Conservation (phyloP, 2,113 vertebrate species). For the Clarias magur region DNA sequence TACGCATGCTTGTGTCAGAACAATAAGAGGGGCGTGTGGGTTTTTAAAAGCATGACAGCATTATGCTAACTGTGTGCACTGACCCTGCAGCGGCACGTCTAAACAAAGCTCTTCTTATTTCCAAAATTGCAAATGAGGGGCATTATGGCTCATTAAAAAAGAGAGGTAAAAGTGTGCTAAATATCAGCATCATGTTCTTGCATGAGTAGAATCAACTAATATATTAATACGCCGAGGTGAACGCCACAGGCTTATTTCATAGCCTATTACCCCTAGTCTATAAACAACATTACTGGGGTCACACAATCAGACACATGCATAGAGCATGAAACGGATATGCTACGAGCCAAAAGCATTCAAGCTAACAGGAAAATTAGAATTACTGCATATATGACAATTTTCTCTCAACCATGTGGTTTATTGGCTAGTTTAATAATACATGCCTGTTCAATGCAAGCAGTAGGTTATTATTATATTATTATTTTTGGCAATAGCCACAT, state of each 20-base stretch:
- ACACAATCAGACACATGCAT: too few relatives aligned
- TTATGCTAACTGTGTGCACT: constrained; percentile 13
- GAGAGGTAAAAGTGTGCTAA: not conserved
- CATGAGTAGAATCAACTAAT: not conserved
- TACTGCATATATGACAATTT: not conserved
- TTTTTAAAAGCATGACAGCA: not conserved
- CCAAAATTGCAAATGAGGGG: constrained; percentile 6
- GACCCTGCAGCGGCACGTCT: not conserved
- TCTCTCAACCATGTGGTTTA: not conserved
- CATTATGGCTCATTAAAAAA: constrained; percentile 17
- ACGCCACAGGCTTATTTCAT: not conserved
- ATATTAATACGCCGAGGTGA: not conserved
- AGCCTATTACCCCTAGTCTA: not conserved
- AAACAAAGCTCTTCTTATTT: constrained; percentile 5
- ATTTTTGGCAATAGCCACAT: not conserved
- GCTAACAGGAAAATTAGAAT: not conserved
- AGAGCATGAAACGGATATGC: not conserved
- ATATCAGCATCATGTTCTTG: constrained; percentile 4
- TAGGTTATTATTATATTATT: not conserved
- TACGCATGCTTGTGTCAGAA: not conserved
- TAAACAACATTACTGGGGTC: not conserved
- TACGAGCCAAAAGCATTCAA: not conserved
- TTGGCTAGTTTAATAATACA: not conserved
- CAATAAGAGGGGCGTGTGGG: constrained; percentile 15
- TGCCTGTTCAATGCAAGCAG: not conserved